These are phyloP conservation scores for Mactromeris polynyma DNA, from an alignment of 2,888 invertebrate genomes.

Conservation along the genomic window DNA sequence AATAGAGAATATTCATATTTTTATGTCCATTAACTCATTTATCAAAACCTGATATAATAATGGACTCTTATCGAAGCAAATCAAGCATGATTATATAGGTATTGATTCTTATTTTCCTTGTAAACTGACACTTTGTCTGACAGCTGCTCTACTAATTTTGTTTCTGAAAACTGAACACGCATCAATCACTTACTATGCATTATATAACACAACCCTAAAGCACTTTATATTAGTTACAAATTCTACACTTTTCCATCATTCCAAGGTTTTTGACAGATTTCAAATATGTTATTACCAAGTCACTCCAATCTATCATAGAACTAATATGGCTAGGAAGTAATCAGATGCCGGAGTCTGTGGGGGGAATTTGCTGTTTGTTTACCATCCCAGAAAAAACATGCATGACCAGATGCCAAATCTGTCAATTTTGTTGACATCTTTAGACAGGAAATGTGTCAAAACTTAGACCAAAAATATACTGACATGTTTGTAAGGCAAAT, in stretches of 20 bases:
- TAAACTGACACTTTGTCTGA: constrained; percentile 15
- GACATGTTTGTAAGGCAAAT: constrained; percentile 16
- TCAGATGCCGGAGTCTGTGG: not conserved
- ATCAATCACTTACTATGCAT: constrained; percentile 2
- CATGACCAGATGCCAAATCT: constrained; percentile 2
- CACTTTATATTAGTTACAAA: not conserved
- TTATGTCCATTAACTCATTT: not conserved
- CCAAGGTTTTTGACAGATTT: constrained; percentile 33
- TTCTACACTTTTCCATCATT: not conserved
- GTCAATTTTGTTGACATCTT: constrained; percentile 4
- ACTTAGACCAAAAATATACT: not conserved
- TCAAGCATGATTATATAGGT: constrained; percentile 19
- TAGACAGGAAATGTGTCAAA: constrained; percentile 20
- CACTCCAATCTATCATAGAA: constrained; percentile 17
- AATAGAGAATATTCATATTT: not conserved
- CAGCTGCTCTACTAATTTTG: constrained; percentile 28
- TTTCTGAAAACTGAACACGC: not conserved
- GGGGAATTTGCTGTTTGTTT: not conserved
- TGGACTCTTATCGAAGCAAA: not conserved
- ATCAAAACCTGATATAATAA: not conserved
- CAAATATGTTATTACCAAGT: not conserved
- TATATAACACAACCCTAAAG: not conserved
- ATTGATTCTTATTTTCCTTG: constrained; percentile 20
- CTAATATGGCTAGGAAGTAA: not conserved
- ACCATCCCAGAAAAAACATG: not conserved